Base-by-base conservation (phyloP, 2,113 vertebrate genomes). In the Hemichromis elongatus region DNA sequence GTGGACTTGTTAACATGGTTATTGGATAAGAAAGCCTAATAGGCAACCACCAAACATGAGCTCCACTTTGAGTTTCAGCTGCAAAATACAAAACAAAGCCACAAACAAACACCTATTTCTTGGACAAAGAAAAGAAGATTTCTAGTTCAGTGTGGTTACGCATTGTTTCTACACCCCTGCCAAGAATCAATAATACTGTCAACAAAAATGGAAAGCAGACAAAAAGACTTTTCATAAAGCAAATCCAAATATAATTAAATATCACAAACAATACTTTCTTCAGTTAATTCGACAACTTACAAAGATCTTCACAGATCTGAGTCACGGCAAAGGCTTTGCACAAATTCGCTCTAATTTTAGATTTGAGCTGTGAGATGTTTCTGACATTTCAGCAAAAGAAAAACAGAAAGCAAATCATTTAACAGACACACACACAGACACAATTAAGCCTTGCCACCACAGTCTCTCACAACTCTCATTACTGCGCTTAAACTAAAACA, bases 231-330 rank as follows among this genome's bases (percentile, higher is more conserved):
- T 1, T 63, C 30, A n/a, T 33, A n/a, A 37, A 40, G 4, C 18
- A n/a, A 54, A 77, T 54, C 11, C 33, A 2, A 35, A 79, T 81
- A 5, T 45, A 63, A 47, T 53, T 14, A 57, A 83, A 77, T 16
- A 57, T 40, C 37, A 28, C 14, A 56, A 86, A 40, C 16, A 70
- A 47, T 24, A 12, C 53, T 28, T 75, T 52, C 18, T 75, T 3
- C 42, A 52, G 16, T 75, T 82, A 82, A 82, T 75, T 42, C 33
- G 28, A 63, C 14, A 19, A 40, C 77, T 77, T 21, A 73, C 7
- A 12, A 80, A 79, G 35, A 28, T 12, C 8, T 19, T 56, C 10
- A 66, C 55, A 59, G 73, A 77, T 26, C 53, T 8, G 11, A n/a
- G 10, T 66, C 50, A 70, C 14, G 80, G 54, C 50, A 81, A 59